Conservation (phyloP, 35 echinoderm and acorn worm species). For the Patiria miniata region DNA sequence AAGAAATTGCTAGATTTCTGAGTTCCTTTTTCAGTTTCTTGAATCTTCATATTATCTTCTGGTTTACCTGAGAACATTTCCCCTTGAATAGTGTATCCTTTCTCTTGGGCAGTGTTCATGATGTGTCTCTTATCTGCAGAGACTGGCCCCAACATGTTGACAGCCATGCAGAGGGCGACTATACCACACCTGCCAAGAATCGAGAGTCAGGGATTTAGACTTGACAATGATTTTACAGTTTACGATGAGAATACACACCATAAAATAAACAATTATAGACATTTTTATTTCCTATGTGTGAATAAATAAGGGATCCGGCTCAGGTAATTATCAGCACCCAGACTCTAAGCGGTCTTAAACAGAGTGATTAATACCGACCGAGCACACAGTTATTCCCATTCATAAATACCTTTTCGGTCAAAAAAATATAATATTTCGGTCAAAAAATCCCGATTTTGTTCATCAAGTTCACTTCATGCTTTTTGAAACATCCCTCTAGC, state of each 20-base stretch:
- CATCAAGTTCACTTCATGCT: no score
- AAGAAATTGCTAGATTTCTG: neutral
- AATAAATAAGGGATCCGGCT: no score
- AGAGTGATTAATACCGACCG: no score
- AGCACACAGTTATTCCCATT: no score
- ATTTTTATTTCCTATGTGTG: no score
- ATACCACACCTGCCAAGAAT: conserved; percentile 45
- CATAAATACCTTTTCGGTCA: no score
- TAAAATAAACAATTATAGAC: no score
- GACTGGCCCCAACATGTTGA: conserved; percentile 37
- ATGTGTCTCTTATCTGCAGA: conserved; percentile 5
- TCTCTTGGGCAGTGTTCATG: conserved; percentile 30
- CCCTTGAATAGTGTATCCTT: conserved; percentile 52
- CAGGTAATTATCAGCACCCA: no score
- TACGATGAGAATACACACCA: neutral
- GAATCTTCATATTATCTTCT: neutral
- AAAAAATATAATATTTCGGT: no score
- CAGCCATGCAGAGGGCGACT: conserved; percentile 50
- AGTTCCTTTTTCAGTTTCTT: neutral
- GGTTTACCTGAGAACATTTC: conserved; percentile 71
- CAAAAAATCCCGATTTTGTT: no score
- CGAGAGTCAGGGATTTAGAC: neutral
- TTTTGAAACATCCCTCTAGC: no score
- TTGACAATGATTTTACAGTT: neutral
- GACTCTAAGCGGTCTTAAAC: no score